These are phyloP conservation scores for Myotis davidii DNA, from an alignment of 2,113 vertebrate genomes.

Conservation along the genomic window DNA sequence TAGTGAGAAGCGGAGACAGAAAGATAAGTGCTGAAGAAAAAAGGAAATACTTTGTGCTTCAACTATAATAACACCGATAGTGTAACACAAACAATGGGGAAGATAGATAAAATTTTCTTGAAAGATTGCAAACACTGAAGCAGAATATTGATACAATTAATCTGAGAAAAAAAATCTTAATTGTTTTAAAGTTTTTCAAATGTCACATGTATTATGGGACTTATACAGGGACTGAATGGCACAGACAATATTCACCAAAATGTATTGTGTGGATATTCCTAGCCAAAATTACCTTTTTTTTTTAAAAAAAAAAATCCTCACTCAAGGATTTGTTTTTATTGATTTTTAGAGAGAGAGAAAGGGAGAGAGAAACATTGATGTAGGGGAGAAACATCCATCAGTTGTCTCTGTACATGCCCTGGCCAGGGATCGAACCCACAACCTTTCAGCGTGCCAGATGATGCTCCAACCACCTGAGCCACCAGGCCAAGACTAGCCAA, in stretches of 20 bases:
- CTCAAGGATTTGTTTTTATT: not conserved
- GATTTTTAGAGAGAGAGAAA: not conserved
- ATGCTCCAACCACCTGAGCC: not conserved
- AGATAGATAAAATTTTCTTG: constrained; percentile 31
- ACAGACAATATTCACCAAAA: constrained; percentile 17
- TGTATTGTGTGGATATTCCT: not conserved
- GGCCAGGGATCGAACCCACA: not conserved
- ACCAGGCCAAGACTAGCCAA: not conserved
- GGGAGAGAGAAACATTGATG: not conserved
- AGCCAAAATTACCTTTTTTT: constrained; percentile 13
- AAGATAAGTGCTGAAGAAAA: constrained; percentile 42
- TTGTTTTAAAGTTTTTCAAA: constrained; percentile 15
- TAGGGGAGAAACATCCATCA: not conserved
- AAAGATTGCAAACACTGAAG: constrained; percentile 13
- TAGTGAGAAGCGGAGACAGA: not conserved
- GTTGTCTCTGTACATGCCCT: not conserved
- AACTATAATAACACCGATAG: not conserved
- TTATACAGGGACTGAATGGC: not conserved
- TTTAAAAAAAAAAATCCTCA: not conserved
- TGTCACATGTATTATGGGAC: not conserved
- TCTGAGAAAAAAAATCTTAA: not conserved
- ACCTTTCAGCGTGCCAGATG: not conserved
- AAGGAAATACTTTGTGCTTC: constrained; percentile 10
- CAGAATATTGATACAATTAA: not conserved
- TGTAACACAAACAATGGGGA: not conserved